A percentile compares a stretch with the other conserved stretches of the same genome.
These are phyloP conservation scores for Taxidea taxus DNA, from an alignment of 2,113 vertebrate species.

Conservation along the genomic window DNA sequence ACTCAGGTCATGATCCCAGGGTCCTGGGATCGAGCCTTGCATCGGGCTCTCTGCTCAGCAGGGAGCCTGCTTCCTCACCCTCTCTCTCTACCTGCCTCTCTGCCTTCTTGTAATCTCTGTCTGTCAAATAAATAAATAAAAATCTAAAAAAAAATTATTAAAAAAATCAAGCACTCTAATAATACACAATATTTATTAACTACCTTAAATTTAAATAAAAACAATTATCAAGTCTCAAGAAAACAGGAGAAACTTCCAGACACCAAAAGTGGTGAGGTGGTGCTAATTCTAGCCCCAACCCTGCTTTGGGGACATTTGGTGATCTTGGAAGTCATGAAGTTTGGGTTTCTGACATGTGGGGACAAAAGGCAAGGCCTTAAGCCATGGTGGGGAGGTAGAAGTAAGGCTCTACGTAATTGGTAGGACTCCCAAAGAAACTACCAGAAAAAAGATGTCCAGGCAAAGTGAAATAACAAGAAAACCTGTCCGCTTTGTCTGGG, in stretches of 20 bases:
- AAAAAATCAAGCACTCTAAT: background rate
- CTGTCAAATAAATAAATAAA: too few relatives aligned
- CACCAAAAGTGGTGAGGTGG: background rate
- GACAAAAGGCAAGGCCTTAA: background rate
- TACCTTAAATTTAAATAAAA: background rate
- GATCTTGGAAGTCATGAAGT: background rate
- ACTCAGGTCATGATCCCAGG: too few relatives aligned
- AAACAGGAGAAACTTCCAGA: background rate
- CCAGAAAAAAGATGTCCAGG: background rate
- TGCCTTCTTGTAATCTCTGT: too few relatives aligned
- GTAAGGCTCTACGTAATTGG: background rate
- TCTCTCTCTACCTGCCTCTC: too few relatives aligned
- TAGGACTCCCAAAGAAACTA: background rate
- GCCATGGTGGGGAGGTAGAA: background rate
- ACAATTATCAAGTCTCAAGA: background rate
- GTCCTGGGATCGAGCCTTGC: too few relatives aligned
- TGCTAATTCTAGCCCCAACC: background rate
- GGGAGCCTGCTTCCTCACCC: too few relatives aligned
- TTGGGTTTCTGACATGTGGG: background rate
- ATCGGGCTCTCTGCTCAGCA: too few relatives aligned
- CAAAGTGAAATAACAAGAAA: background rate
- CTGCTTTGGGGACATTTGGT: background rate
- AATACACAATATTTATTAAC: background rate
- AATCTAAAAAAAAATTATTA: too few relatives aligned
- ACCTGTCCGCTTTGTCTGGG: background rate